A percentile compares a stretch with the other conserved stretches of the same genome.
phyloP scores from a whole-genome alignment of 2,113 vertebrate species.

The Laterallus jamaicensis region DNA sequence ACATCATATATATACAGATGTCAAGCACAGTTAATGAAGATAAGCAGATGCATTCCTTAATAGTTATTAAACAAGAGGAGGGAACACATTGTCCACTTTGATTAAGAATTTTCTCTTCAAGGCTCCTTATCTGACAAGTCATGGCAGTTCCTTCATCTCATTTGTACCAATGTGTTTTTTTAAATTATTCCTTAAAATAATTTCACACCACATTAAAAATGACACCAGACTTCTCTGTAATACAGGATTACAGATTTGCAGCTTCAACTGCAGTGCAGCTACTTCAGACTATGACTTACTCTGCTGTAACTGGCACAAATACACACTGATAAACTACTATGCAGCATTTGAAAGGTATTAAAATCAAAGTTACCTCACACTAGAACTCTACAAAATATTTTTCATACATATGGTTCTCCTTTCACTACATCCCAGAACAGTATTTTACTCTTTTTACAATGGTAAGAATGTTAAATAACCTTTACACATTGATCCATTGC shows the following conservation, averaged over 20 bases:
- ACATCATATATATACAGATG: not conserved
- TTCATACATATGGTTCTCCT: not conserved
- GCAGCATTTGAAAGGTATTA: not conserved
- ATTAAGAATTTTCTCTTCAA: not conserved
- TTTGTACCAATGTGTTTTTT: not conserved
- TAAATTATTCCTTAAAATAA: not conserved
- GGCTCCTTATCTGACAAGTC: not conserved
- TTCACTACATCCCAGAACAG: not conserved
- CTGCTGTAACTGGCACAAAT: not conserved
- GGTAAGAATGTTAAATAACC: not conserved
- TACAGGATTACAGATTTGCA: not conserved
- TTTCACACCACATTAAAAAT: not conserved
- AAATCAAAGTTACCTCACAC: not conserved
- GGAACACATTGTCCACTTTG: not conserved
- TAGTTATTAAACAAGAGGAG: not conserved
- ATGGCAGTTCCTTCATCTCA: not conserved
- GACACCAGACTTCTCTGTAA: not conserved
- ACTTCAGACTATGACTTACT: not conserved
- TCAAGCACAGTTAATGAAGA: constrained; percentile 42
- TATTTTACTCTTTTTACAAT: not conserved
- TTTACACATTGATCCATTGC: not conserved
- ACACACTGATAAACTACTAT: not conserved
- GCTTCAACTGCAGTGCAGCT: not conserved
- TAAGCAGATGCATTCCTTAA: constrained; percentile 50
- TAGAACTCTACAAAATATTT: not conserved